Percentiles rank a stretch among this genome's conserved stretches.
phyloP scores from a whole-genome alignment of 2,113 vertebrate species.

The Chlorodrepanis virens region DNA sequence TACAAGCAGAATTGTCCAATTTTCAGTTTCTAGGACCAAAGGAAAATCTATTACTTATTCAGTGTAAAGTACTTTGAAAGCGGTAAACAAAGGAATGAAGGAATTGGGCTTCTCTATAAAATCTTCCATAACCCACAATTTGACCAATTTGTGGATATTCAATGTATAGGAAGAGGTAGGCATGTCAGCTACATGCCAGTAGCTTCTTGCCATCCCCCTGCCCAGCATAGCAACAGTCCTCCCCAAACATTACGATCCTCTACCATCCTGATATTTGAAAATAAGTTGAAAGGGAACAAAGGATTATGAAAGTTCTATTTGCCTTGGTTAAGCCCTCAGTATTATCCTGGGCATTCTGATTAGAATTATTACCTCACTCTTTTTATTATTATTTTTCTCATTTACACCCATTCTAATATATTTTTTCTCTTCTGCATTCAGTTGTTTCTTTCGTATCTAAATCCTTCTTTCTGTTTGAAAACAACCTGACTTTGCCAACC shows the following conservation, averaged over 20 bases:
- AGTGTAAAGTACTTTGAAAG: neutral
- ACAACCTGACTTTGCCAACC: neutral
- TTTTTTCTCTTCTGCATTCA: neutral
- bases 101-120: neutral
- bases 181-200: neutral
- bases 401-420: neutral
- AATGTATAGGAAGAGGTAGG: neutral
- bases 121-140: neutral
- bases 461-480: slow-evolving; percentile 26
- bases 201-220: neutral
- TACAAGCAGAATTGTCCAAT: neutral
- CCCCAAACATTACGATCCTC: neutral
- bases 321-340: neutral
- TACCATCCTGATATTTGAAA: neutral
- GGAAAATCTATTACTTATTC: neutral
- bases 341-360: neutral
- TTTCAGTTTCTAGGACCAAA: neutral
- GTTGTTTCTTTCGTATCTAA: neutral
- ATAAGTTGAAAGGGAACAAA: neutral
- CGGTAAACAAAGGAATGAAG: neutral
- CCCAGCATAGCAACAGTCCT: neutral
- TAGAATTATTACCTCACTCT: neutral
- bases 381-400: neutral
- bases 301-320: neutral
- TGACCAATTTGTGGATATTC: neutral